These are phyloP conservation scores for Herpetotheres cachinnans DNA, from an alignment of 2,113 vertebrate species.

Conservation along the genomic window DNA sequence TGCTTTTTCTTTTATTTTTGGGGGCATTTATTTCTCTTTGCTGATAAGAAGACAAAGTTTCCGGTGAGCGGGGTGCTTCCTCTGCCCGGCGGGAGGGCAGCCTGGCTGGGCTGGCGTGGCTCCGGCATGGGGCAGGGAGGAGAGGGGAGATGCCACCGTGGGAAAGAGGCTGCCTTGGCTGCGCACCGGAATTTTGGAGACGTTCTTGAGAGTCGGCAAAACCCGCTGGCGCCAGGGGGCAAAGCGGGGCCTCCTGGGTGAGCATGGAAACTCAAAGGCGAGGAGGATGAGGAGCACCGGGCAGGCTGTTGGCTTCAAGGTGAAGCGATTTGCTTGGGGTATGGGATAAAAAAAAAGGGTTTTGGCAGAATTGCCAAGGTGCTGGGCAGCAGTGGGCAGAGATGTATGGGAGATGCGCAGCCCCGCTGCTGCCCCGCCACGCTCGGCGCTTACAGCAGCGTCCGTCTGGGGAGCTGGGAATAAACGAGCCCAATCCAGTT, in stretches of 20 bases:
- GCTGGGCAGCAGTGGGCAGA: background rate
- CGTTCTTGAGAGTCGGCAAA: background rate
- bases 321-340: background rate
- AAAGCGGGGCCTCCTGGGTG: background rate
- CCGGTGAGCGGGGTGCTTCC: background rate
- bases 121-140: background rate
- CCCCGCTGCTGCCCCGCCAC: fast-evolving
- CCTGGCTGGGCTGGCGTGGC: fast-evolving
- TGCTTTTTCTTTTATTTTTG: background rate
- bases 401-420: background rate
- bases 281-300: background rate
- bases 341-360: background rate
- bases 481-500: background rate
- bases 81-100: background rate
- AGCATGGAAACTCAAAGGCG: background rate
- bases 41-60: slow-evolving; percentile 42
- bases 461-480: background rate
- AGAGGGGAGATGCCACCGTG: background rate
- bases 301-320: background rate
- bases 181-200: background rate
- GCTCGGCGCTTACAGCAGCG: background rate
- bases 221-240: background rate
- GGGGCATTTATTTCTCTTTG: slow-evolving; percentile 2
- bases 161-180: background rate
- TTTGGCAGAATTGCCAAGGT: background rate